Conservation (phyloP, 1,140 invertebrate species). For the Hetaerina americana region DNA sequence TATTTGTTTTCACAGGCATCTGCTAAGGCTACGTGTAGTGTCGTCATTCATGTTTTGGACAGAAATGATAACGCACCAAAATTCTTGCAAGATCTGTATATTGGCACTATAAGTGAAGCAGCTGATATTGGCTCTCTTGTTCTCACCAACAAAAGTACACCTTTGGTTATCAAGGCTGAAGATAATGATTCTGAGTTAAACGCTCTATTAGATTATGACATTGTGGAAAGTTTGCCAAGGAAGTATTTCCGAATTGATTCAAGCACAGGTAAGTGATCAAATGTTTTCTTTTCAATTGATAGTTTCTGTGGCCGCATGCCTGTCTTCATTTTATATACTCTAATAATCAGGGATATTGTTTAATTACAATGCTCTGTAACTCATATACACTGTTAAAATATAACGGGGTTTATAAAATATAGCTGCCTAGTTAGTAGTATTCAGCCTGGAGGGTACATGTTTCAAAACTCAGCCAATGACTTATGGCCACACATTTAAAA, state of each 20-base stretch:
- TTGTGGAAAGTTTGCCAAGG: conserved; percentile 57
- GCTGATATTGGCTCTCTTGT: conserved; percentile 57
- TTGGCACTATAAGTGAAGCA: conserved; percentile 55
- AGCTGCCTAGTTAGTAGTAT: no score
- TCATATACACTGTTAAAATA: no score
- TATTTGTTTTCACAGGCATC: conserved; percentile 42
- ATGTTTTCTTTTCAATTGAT: no score
- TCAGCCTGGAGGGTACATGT: no score
- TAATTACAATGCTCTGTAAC: no score
- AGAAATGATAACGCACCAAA: conserved; percentile 76
- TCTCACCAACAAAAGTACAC: conserved; percentile 46
- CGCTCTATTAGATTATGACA: conserved; percentile 68
- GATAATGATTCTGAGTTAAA: conserved; percentile 73
- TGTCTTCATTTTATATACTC: no score
- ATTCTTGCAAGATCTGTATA: conserved; percentile 53
- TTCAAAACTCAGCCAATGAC: no score
- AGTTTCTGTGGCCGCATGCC: no score
- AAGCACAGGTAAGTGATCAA: conserved; percentile 45
- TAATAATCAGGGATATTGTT: no score
- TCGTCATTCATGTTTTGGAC: conserved; percentile 65
- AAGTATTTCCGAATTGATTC: conserved; percentile 76
- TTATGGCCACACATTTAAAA: no score
- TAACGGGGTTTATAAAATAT: no score
- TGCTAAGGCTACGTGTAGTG: conserved; percentile 45
- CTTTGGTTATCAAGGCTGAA: conserved; percentile 63